These are phyloP conservation scores for Nothocercus julius DNA, from an alignment of 2,113 vertebrate species.

Conservation along the genomic window DNA sequence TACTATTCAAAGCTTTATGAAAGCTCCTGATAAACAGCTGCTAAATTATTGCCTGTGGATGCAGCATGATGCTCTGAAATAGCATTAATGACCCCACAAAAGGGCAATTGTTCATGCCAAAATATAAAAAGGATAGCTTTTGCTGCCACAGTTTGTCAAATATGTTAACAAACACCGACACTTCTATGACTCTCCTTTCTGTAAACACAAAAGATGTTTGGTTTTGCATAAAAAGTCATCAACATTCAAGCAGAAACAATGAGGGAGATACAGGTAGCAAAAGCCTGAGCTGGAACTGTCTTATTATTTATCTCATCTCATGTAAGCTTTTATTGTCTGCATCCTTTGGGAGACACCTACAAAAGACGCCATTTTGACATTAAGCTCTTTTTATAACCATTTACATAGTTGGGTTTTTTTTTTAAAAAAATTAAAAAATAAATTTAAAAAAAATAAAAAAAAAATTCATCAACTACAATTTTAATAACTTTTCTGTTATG, in stretches of 20 bases:
- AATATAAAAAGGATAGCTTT: slow-evolving; percentile 65
- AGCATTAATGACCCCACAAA: slow-evolving; percentile 72
- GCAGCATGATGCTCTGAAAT: slow-evolving; percentile 54
- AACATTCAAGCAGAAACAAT: neutral
- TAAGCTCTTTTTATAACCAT: neutral
- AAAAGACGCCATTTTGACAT: neutral
- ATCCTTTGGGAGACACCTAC: neutral
- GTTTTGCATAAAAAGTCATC: slow-evolving; percentile 22
- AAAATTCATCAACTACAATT: neutral
- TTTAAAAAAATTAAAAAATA: no score
- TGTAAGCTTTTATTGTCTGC: neutral
- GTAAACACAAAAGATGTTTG: slow-evolving; percentile 40
- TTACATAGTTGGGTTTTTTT: fast-evolving
- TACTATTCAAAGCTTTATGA: slow-evolving; percentile 69
- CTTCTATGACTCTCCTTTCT: slow-evolving; percentile 39
- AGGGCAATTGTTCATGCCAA: slow-evolving; percentile 67
- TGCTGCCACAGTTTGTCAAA: slow-evolving; percentile 66
- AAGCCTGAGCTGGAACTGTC: fast-evolving
- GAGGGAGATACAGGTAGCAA: neutral
- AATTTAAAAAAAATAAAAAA: neutral
- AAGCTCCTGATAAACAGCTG: slow-evolving; percentile 74
- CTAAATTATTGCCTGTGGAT: slow-evolving; percentile 73
- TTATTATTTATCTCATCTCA: neutral
- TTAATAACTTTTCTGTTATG: neutral
- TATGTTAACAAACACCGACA: slow-evolving; percentile 58